Evolutionary conservation across 2,888 invertebrate genomes (phyloP).

Genomic region (Anthoptus insignis): DNA sequence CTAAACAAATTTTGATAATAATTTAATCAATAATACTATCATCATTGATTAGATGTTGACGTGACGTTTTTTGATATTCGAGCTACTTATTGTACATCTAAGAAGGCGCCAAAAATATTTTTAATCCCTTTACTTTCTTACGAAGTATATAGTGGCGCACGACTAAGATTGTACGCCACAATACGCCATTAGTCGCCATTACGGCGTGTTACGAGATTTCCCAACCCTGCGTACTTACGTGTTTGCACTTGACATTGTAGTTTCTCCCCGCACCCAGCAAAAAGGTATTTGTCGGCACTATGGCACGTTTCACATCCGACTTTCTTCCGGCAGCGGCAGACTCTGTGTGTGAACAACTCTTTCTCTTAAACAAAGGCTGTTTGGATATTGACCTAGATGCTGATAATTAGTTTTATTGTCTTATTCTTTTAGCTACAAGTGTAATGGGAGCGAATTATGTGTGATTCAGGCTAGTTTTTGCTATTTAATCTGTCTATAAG

Average conservation of each 20-base stretch:
- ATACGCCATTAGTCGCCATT: too few species aligned
- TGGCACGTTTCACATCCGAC: conserved; percentile 85
- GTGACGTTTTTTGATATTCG: too few species aligned
- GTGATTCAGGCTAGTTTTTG: conserved; percentile 1
- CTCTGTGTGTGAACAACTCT: conserved; percentile 53
- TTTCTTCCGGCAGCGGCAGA: conserved; percentile 67
- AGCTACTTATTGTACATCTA: too few species aligned
- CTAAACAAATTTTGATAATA: too few species aligned
- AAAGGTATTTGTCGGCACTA: conserved; percentile 44
- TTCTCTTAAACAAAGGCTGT: conserved; percentile 37
- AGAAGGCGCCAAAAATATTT: too few species aligned
- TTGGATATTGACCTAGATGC: conserved; percentile 32
- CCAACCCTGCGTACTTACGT: conserved; percentile 23
- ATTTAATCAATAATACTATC: too few species aligned
- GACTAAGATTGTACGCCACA: too few species aligned
- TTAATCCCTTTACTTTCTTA: too few species aligned
- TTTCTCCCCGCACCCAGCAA: conserved; percentile 32
- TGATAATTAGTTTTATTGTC: conserved; percentile 29
- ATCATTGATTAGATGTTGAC: too few species aligned
- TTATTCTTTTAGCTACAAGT: conserved; percentile 11
- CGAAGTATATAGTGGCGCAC: too few species aligned
- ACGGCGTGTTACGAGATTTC: neutral
- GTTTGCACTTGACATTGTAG: conserved; percentile 62
- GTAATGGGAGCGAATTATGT: neutral
- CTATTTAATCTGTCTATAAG: neutral